Percentiles rank a stretch among this genome's conserved stretches.
Conservation (phyloP, 37 sponge, comb jelly and placozoan species). For the Agelas oroides region DNA sequence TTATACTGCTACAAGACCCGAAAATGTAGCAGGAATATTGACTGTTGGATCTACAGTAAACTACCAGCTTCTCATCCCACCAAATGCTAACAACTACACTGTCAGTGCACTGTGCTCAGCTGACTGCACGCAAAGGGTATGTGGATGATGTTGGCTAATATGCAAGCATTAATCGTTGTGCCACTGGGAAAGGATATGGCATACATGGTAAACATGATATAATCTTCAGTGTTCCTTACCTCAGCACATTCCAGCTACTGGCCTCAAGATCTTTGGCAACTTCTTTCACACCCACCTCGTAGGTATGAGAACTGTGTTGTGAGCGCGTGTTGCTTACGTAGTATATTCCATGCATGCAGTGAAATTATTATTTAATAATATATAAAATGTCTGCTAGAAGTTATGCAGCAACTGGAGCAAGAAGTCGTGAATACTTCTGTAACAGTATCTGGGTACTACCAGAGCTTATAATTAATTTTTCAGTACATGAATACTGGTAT, state of each 20-base stretch:
- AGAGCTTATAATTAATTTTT: no score
- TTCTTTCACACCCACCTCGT: slow-evolving; percentile 56
- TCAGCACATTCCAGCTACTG: background rate
- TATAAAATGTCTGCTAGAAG: no score
- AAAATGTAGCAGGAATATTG: slow-evolving; percentile 35
- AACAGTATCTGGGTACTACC: no score
- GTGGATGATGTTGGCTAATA: no score
- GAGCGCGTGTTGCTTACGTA: background rate
- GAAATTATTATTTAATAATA: no score
- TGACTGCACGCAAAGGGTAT: slow-evolving; percentile 45
- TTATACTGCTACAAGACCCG: slow-evolving; percentile 1
- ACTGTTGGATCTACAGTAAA: slow-evolving; percentile 30
- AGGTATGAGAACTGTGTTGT: slow-evolving; percentile 1
- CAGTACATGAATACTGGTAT: no score
- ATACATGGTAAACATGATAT: no score
- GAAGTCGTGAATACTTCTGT: no score
- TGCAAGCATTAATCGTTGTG: no score
- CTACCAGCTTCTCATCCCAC: slow-evolving; percentile 41
- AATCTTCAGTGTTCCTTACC: no score
- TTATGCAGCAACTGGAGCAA: no score
- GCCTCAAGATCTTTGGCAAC: slow-evolving; percentile 54
- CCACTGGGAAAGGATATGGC: no score
- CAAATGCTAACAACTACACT: slow-evolving; percentile 21
- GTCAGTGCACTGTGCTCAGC: background rate
- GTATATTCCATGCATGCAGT: background rate